phyloP scores from a whole-genome alignment of 2,797 vertebrate genomes.

The Spheniscus humboldti region DNA sequence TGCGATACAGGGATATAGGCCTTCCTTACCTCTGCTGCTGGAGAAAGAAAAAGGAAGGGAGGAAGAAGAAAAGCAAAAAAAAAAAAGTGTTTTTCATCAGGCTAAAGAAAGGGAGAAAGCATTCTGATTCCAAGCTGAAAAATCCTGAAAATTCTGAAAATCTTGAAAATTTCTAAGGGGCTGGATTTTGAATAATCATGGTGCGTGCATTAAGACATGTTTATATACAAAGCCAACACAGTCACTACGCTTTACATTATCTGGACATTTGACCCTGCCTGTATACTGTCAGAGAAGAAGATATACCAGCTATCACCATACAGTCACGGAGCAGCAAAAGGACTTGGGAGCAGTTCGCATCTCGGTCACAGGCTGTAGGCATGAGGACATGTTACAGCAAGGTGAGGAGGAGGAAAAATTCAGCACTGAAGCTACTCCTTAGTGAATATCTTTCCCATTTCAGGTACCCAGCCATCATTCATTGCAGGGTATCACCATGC shows the following conservation, averaged over 20 bases:
- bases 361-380: no score
- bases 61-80: neutral
- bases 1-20: neutral
- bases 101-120: neutral
- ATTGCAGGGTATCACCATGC: neutral
- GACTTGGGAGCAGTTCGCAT: neutral
- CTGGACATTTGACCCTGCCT: neutral
- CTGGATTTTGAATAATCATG: neutral
- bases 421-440: neutral
- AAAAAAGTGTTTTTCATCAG: neutral
- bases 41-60: neutral
- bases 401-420: neutral
- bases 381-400: accelerated
- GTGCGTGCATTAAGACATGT: neutral
- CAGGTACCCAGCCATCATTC: neutral
- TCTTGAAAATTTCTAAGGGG: neutral
- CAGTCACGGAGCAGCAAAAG: neutral
- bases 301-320: accelerated
- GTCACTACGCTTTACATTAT: neutral
- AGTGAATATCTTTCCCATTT: neutral
- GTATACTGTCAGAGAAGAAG: neutral
- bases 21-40: neutral
- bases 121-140: neutral
- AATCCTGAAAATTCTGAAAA: neutral
- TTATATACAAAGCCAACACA: neutral